Conservation (phyloP, 2,113 vertebrate species). For the Apodemus speciosus region DNA sequence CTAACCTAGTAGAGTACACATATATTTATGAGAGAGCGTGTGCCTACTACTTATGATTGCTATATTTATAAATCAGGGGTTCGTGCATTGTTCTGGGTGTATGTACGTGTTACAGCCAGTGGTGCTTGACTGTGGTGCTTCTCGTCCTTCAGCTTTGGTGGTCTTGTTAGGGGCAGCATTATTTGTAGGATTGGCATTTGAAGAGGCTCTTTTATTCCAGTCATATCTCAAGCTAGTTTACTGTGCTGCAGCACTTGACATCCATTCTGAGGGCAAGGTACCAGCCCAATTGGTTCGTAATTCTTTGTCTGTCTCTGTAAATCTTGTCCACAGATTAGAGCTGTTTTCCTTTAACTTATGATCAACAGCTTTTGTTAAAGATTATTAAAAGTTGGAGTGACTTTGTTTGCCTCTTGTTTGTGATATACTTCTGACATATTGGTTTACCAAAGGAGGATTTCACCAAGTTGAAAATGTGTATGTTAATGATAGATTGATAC, state of each 20-base stretch:
- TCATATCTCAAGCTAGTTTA: not conserved
- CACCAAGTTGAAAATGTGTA: not conserved
- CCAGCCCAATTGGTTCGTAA: not conserved
- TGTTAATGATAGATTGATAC: not conserved
- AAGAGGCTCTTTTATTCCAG: not conserved
- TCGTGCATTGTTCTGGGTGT: not conserved
- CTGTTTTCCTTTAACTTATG: not conserved
- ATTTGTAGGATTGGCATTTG: not conserved
- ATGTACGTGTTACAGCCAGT: not conserved
- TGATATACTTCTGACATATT: constrained; percentile 1
- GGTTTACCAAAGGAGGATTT: constrained; percentile 9
- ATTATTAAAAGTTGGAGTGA: not conserved
- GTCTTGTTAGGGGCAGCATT: not conserved
- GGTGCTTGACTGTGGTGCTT: not conserved
- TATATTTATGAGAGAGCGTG: not conserved
- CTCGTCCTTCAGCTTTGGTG: not conserved
- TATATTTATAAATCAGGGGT: not conserved
- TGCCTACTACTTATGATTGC: not conserved
- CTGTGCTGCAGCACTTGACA: not conserved
- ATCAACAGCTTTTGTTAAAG: not conserved
- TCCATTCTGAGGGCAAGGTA: not conserved
- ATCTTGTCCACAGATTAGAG: not conserved
- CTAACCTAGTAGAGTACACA: not conserved
- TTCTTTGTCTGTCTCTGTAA: not conserved
- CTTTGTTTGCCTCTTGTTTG: constrained; percentile 27